phyloP scores from a whole-genome alignment of 2,113 vertebrate species.

The Anhinga anhinga region DNA sequence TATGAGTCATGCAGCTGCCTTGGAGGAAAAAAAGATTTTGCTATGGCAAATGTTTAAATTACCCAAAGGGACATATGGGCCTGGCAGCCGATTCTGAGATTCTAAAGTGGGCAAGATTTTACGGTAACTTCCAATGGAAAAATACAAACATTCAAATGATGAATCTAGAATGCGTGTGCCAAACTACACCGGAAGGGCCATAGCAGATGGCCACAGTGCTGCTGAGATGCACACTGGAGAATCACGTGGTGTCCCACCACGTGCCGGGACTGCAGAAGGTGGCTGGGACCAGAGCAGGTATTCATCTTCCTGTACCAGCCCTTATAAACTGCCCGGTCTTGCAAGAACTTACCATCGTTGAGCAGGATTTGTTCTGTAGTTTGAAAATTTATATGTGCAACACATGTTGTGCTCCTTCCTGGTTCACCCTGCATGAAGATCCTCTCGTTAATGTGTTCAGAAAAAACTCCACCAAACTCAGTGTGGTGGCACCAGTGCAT shows the following conservation, averaged over 20 bases:
- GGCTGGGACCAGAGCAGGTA: neutral
- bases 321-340: neutral
- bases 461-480: neutral
- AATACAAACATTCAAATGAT: neutral
- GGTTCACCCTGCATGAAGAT: neutral
- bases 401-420: neutral
- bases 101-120: neutral
- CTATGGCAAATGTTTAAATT: neutral
- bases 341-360: neutral
- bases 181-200: neutral
- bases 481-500: neutral
- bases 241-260: neutral
- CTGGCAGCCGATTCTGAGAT: neutral
- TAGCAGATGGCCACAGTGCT: fast-evolving
- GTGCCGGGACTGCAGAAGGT: neutral
- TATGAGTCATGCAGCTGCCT: neutral
- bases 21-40: neutral
- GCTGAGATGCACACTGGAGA: neutral
- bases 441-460: neutral
- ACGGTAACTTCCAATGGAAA: neutral
- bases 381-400: neutral
- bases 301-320: neutral
- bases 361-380: neutral
- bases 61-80: neutral
- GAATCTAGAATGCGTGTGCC: neutral